Percentiles rank a stretch among this genome's conserved stretches.
Conservation (phyloP, 2,797 vertebrate genomes). For the Myotis findleyi region DNA sequence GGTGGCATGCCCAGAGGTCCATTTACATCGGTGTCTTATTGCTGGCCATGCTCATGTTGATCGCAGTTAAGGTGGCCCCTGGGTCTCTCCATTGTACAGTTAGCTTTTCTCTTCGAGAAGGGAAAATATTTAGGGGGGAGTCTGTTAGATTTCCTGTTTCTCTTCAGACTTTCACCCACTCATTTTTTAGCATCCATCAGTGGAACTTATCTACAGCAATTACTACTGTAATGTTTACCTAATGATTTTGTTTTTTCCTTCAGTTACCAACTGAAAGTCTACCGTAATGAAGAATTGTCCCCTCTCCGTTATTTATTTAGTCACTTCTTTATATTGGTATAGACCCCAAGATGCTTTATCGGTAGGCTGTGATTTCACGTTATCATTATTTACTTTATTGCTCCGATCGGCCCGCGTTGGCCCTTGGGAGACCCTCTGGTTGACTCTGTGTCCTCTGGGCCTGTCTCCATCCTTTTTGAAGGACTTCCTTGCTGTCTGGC, state of each 20-base stretch:
- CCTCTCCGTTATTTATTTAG: neutral
- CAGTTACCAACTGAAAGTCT: neutral
- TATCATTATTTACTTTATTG: neutral
- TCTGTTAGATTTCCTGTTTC: neutral
- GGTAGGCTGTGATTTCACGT: neutral
- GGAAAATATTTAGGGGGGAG: neutral
- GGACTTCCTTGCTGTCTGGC: neutral
- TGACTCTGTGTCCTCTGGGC: neutral
- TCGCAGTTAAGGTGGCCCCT: neutral
- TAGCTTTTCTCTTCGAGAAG: constrained; percentile 50
- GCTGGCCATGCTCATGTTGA: neutral
- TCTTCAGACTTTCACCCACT: neutral
- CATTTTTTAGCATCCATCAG: neutral
- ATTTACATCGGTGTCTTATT: neutral
- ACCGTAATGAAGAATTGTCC: neutral
- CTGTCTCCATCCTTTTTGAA: neutral
- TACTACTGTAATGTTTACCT: constrained; percentile 18
- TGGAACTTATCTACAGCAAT: neutral
- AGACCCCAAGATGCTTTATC: neutral
- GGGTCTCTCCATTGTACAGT: constrained; percentile 16
- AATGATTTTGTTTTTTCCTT: neutral
- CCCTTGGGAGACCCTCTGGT: neutral
- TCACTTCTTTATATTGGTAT: neutral
- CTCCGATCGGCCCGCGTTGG: neutral
- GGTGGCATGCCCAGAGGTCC: neutral